Evolutionary conservation across 2,888 invertebrate species (phyloP), one percentile per base, ranked within the genome.

Genomic region (Metopia argyrocephala): DNA sequence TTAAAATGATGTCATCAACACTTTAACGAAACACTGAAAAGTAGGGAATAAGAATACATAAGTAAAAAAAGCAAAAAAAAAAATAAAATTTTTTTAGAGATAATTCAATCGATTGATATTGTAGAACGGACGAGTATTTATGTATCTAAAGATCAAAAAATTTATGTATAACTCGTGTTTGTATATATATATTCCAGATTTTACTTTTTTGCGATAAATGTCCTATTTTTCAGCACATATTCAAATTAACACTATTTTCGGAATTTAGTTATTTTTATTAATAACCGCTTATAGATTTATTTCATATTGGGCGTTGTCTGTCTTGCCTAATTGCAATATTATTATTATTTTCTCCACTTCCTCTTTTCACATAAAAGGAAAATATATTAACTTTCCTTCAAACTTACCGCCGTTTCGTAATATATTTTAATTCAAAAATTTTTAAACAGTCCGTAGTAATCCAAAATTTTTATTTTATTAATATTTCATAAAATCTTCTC

Each of bases 1-100:
- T 71, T 71, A 76, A 78, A 82, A 79, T 84, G 84, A 84, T 84
- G 84, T 84, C 84, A 84, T 84, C 83, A 81, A 79, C 79, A 79
- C 74, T 76, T 75, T 71, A 78, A 78, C 74, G 75, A 75, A 76
- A 62, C 62, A 50, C 23, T 48, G 48, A 46, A 68, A 52, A 69
- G 52, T 62, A 71, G 52, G 46, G 31, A 45, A 28, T 45, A 73
- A 38, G 45, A 68, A 70, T 52, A 73, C n/a, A n/a, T n/a, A n/a
- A 18, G 38, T 38, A 21, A 46, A 57, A 70, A 54, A 56, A 48
- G 28, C n/a, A 25, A 27, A 52, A 62, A 28, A 66, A 9, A 59
- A 59, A 76, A 64, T 70, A 56, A 1, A 50, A 46, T 71, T 62
- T 69, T 69, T 74, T 64, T 46, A 27, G 57, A 80, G 76, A 74